phyloP scores from a whole-genome alignment of 30 jellyfish, hydroid and myxozoan species.

The Aurelia sp. region DNA sequence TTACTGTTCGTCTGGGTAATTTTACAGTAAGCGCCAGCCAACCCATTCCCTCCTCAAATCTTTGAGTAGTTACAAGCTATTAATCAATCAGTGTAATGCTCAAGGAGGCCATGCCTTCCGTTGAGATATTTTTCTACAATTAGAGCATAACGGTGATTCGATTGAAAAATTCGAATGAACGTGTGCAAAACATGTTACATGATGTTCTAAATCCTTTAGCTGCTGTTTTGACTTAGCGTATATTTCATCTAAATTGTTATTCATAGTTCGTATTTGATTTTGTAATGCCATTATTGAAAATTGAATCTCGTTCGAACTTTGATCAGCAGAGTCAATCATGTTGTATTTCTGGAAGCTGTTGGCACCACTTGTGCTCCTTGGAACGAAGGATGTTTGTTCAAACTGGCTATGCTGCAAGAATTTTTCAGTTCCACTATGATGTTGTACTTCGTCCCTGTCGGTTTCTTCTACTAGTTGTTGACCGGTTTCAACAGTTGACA shows the following conservation, averaged over 20 bases:
- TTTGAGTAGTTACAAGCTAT: too few species aligned
- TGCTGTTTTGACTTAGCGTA: constrained; percentile 74
- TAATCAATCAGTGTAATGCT: too few species aligned
- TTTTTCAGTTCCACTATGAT: too few species aligned
- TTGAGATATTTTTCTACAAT: constrained; percentile 55
- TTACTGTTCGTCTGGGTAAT: too few species aligned
- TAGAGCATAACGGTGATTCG: constrained; percentile 47
- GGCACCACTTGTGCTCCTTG: constrained; percentile 20
- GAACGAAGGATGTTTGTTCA: too few species aligned
- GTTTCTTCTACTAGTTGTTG: too few species aligned
- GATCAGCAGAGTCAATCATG: constrained; percentile 9
- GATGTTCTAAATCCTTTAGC: constrained; percentile 65
- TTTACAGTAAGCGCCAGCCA: too few species aligned
- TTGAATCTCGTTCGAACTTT: constrained; percentile 19
- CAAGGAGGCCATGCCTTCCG: constrained; percentile 42
- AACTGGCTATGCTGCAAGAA: too few species aligned
- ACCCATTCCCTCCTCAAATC: too few species aligned
- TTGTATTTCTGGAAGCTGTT: constrained; percentile 33
- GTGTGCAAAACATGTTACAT: constrained; percentile 37
- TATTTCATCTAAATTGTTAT: constrained; percentile 67
- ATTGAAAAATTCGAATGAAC: constrained; percentile 9
- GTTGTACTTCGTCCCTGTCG: too few species aligned
- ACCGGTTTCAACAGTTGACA: too few species aligned
- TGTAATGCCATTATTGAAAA: constrained; percentile 45
- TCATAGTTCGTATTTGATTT: constrained; percentile 69